Evolutionary conservation across 2,113 vertebrate species (phyloP).

Genomic region (Percopsis transmontana): DNA sequence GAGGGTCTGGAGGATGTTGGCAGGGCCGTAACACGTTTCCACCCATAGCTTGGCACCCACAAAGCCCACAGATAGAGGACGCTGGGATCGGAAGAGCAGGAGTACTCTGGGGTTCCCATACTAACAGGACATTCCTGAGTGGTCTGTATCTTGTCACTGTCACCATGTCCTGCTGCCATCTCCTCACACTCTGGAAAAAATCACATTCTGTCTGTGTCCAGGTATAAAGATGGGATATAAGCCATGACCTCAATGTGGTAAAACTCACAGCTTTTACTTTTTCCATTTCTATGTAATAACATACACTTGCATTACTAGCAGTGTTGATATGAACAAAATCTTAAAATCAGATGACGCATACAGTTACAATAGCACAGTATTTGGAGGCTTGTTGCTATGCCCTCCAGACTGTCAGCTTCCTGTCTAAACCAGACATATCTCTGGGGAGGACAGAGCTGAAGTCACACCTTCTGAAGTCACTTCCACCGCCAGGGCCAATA

Average conservation of each 20-base stretch:
- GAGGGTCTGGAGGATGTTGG: slow-evolving; percentile 34
- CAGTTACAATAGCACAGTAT: background rate
- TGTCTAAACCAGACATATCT: slow-evolving; percentile 26
- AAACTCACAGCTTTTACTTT: background rate
- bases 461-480: slow-evolving; percentile 33
- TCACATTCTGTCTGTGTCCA: slow-evolving; percentile 1
- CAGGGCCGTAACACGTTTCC: slow-evolving; percentile 9
- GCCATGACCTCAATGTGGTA: slow-evolving; percentile 37
- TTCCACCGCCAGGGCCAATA: slow-evolving; percentile 34
- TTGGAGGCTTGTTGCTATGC: background rate
- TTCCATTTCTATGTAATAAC: background rate
- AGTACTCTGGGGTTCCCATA: slow-evolving; percentile 41
- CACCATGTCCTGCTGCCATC: slow-evolving; percentile 24
- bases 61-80: slow-evolving; percentile 35
- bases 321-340: background rate
- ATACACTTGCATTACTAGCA: background rate
- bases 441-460: slow-evolving; percentile 3
- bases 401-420: slow-evolving; percentile 19
- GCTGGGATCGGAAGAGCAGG: slow-evolving; percentile 28
- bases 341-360: too few relatives aligned
- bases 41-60: slow-evolving; percentile 19
- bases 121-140: slow-evolving; percentile 39
- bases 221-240: slow-evolving; percentile 33
- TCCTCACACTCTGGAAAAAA: slow-evolving; percentile 41
- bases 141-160: slow-evolving; percentile 34